A percentile compares a stretch with the other conserved stretches of the same genome.
These are phyloP conservation scores for Allophyes oxyacanthae DNA, from an alignment of 2,888 invertebrate genomes.

Conservation along the genomic window DNA sequence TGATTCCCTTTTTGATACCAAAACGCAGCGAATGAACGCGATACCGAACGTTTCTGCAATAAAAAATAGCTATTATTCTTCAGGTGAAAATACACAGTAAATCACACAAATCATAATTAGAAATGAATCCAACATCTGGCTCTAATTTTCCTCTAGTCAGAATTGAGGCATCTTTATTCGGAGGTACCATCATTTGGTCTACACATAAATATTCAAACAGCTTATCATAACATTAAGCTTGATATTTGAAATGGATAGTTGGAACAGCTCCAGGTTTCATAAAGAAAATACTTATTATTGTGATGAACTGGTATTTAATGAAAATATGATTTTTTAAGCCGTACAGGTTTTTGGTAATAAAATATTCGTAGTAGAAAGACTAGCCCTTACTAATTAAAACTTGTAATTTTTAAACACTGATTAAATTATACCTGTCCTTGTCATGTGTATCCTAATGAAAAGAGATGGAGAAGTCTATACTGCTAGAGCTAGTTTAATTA, in stretches of 20 bases:
- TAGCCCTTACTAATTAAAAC: no score
- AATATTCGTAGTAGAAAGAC: no score
- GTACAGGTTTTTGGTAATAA: background rate
- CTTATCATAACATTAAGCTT: conserved; percentile 32
- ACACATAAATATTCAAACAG: conserved; percentile 19
- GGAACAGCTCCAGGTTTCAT: conserved; percentile 35
- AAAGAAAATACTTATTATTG: conserved; percentile 35
- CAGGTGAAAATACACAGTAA: no score
- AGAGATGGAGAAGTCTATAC: no score
- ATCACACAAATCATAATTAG: background rate
- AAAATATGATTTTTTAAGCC: conserved; percentile 10
- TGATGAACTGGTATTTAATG: conserved; percentile 11
- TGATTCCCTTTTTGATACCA: no score
- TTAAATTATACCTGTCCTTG: no score
- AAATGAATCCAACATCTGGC: background rate
- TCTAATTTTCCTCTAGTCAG: background rate
- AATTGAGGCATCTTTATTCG: conserved; percentile 12
- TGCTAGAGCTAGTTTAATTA: no score
- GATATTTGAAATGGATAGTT: conserved; percentile 38
- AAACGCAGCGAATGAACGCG: no score
- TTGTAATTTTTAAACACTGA: no score
- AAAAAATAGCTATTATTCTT: no score
- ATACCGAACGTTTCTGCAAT: no score
- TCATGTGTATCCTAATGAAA: no score
- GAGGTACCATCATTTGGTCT: conserved; percentile 15